Percentiles rank a stretch among this genome's conserved stretches.
These are phyloP conservation scores for Turritopsis dohrnii DNA, from an alignment of 30 jellyfish, hydroid and myxozoan species.

Conservation along the genomic window DNA sequence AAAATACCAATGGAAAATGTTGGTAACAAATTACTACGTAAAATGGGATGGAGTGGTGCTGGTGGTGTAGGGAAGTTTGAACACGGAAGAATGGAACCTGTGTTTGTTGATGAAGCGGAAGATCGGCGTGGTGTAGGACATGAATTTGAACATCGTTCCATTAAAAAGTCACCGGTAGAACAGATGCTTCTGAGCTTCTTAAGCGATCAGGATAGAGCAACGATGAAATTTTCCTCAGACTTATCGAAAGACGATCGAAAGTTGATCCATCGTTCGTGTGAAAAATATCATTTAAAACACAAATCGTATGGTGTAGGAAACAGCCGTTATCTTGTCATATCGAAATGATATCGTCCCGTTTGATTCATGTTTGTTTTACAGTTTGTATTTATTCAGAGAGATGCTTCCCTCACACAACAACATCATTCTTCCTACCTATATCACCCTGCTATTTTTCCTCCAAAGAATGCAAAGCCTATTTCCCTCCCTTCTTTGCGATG, in stretches of 20 bases:
- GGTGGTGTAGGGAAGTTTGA: slow-evolving; percentile 74
- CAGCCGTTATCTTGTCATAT: slow-evolving; percentile 61
- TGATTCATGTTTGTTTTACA: no score
- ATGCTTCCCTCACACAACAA: no score
- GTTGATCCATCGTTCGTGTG: slow-evolving; percentile 60
- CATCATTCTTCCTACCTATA: no score
- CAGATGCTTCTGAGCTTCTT: slow-evolving; percentile 43
- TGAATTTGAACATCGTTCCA: slow-evolving; percentile 19
- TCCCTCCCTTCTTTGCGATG: no score
- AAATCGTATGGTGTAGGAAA: slow-evolving; percentile 70
- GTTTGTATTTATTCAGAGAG: no score
- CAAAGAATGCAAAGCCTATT: no score
- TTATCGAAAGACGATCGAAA: slow-evolving; percentile 84
- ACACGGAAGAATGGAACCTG: slow-evolving; percentile 79
- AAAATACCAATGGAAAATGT: slow-evolving; percentile 55
- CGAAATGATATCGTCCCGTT: no score
- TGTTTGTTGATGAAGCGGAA: slow-evolving; percentile 53
- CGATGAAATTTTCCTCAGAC: slow-evolving; percentile 59
- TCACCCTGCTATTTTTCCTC: no score
- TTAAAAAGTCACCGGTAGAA: slow-evolving; percentile 46
- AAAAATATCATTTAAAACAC: slow-evolving; percentile 60
- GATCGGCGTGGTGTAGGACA: slow-evolving; percentile 86
- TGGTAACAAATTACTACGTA: slow-evolving; percentile 74
- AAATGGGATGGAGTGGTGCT: slow-evolving; percentile 96
- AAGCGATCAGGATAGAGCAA: slow-evolving; percentile 38